Conservation (phyloP, 2,888 invertebrate genomes). For the Nectonema munidae region DNA sequence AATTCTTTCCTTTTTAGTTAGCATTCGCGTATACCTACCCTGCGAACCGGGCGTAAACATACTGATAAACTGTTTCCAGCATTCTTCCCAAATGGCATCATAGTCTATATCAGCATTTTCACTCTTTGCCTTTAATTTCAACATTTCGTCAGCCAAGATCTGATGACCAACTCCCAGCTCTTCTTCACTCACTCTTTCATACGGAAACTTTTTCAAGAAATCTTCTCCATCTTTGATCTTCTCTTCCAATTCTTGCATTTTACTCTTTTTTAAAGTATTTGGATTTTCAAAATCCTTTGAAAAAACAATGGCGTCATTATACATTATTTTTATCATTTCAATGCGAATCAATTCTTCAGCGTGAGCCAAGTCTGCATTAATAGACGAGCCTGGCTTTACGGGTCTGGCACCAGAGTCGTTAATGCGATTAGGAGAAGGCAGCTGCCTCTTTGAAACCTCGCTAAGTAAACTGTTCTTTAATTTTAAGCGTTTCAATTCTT, state of each 20-base stretch:
- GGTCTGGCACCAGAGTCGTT: too few relatives aligned
- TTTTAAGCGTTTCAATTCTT: slow-evolving; percentile 28
- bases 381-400: background rate
- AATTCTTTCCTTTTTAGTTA: slow-evolving; percentile 75
- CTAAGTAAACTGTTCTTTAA: slow-evolving; percentile 1
- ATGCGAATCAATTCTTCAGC: slow-evolving; percentile 77
- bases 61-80: slow-evolving; percentile 52
- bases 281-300: slow-evolving; percentile 25
- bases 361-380: slow-evolving; percentile 22
- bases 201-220: background rate
- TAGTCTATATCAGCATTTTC: slow-evolving; percentile 77
- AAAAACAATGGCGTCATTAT: slow-evolving; percentile 45
- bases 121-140: slow-evolving; percentile 49
- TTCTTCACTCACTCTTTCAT: too few relatives aligned
- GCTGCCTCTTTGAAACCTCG: slow-evolving; percentile 15
- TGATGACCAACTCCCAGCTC: slow-evolving; percentile 10
- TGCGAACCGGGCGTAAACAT: slow-evolving; percentile 63
- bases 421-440: too few relatives aligned
- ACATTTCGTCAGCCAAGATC: slow-evolving; percentile 30
- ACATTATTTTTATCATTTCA: slow-evolving; percentile 78
- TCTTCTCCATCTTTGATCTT: background rate
- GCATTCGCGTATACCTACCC: slow-evolving; percentile 59
- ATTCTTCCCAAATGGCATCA: slow-evolving; percentile 86
- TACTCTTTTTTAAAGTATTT: background rate
- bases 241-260: slow-evolving; percentile 17